Base-by-base conservation (phyloP, 2,797 vertebrate species). In the Anas acuta region DNA sequence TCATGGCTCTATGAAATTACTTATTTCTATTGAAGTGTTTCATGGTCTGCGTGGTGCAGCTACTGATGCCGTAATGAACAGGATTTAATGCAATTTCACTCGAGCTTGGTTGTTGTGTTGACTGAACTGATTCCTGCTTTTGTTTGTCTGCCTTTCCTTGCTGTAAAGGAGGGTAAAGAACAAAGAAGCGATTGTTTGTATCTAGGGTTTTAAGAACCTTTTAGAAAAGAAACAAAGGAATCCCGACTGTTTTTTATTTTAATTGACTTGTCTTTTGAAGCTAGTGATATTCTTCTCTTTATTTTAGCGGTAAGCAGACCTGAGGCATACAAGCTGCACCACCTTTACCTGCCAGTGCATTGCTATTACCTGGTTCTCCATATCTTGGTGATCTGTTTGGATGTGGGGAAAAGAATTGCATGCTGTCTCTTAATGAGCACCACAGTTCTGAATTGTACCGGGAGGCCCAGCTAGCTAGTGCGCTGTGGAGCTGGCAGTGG, bases 21-120 rank as follows among this genome's bases (percentile, higher is more conserved):
- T 61, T 69, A 7, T 20, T 84, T 91, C 47, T 76, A 1, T 43
- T 81, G 84, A 95, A 85, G 76, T 92, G 73, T 82, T 90, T 91
- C 49, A 58, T 49, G 72, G 71, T 90, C 70, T 92, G 69, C 1
- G 1, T 90, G 85, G 66, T 94, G 49, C 81, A 92, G 85, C 72
- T 76, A 67, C 66, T 58, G 91, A 84, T 83, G 64, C 69, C 91
- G 73, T 86, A 92, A 84, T 67, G 76, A 93, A 39, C 23, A 65
- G 56, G 41, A 70, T 87, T 95, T 95, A 85, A 84, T 90, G 67
- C 73, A 66, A 79, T 82, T 95, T 90, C n/a, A 47, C 73, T 91
- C 77, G 35, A 80, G 83, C 64, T 87, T 92, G 37, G 91, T 96
- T 92, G 70, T 92, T 90, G 32, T 64, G 23, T 75, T 71, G 79